Evolutionary conservation across 2,888 invertebrate genomes (phyloP).

Genomic region (Himalopsyche japonica): DNA sequence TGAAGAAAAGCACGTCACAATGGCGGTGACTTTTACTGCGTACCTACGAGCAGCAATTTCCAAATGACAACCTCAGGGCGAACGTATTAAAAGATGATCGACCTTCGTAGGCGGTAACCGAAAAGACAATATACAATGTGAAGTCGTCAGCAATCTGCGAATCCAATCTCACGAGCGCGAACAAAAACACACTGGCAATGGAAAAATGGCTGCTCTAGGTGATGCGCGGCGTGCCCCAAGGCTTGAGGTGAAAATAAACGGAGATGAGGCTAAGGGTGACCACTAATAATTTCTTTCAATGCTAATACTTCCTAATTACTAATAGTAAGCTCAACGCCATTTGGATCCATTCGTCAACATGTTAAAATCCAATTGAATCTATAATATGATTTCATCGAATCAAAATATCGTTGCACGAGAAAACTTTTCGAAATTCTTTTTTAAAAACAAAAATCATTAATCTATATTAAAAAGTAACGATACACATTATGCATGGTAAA

Average conservation of each 20-base stretch:
- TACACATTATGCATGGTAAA: no score
- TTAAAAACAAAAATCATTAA: no score
- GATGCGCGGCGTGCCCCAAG: constrained; percentile 20
- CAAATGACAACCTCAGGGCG: constrained; percentile 29
- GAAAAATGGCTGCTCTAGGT: constrained; percentile 7
- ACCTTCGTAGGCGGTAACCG: constrained; percentile 16
- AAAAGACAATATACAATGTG: constrained; percentile 20
- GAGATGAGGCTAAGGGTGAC: background rate
- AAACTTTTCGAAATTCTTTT: no score
- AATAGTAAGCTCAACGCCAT: no score
- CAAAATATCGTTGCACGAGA: no score
- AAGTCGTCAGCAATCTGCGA: constrained; percentile 36
- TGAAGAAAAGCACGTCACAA: background rate
- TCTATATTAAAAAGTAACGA: no score
- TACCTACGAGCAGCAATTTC: background rate
- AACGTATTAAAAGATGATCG: constrained; percentile 35
- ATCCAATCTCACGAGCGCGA: constrained; percentile 31
- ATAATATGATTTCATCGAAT: no score
- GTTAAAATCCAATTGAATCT: no score
- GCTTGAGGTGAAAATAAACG: constrained; percentile 35
- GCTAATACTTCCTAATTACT: no score
- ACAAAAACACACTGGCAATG: background rate
- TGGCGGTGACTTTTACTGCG: background rate
- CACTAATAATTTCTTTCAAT: no score
- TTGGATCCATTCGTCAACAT: no score